Conservation (phyloP, 2,888 invertebrate species). For the Protodeltote pygarga region DNA sequence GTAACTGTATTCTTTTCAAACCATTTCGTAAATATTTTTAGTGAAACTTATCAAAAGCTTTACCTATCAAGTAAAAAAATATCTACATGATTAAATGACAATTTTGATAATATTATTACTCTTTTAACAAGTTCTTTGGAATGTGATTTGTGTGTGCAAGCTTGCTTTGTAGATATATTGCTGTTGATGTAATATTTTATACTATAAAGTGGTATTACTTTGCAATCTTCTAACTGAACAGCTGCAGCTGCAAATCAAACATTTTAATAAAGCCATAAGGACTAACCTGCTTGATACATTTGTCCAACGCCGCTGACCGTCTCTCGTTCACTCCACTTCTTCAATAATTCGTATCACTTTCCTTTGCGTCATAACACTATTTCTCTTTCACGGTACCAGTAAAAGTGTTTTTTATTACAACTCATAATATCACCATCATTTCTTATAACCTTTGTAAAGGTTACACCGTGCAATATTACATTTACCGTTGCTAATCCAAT, state of each 20-base stretch:
- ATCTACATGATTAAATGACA: no score
- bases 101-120: no score
- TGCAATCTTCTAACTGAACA: neutral
- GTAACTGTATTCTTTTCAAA: no score
- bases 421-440: constrained; percentile 55
- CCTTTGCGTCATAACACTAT: constrained; percentile 44
- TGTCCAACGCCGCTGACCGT: constrained; percentile 42
- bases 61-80: no score
- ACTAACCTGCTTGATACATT: constrained; percentile 57
- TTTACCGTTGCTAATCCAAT: constrained; percentile 36
- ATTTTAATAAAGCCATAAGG: neutral
- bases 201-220: no score
- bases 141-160: no score
- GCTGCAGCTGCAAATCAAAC: no score
- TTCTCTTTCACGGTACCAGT: constrained; percentile 51
- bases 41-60: no score
- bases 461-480: constrained; percentile 55
- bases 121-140: no score
- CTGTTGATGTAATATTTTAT: no score
- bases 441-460: constrained; percentile 69
- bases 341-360: constrained; percentile 56
- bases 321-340: constrained; percentile 42
- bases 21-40: no score
- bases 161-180: no score
- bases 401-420: constrained; percentile 53